Conservation (phyloP, 2,113 vertebrate genomes). For the Bufo gargarizans region DNA sequence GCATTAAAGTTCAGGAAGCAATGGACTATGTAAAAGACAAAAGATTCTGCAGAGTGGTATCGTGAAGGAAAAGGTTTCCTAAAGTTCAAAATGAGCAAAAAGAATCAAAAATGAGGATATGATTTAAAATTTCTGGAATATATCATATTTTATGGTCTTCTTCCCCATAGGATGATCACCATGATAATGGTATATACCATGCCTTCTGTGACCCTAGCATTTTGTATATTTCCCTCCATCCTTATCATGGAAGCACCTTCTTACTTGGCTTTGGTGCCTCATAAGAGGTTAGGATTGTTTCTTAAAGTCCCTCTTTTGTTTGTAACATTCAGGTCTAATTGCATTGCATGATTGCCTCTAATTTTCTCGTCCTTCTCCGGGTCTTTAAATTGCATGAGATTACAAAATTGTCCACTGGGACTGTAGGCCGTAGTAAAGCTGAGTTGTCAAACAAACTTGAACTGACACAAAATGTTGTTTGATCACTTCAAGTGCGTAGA, state of each 20-base stretch:
- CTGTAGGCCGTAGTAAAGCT: conserved; percentile 72
- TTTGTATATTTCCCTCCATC: conserved; percentile 84
- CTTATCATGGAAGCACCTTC: conserved; percentile 93
- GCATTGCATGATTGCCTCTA: conserved; percentile 83
- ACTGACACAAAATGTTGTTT: conserved; percentile 78
- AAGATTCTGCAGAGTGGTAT: conserved; percentile 66
- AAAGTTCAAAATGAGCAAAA: background rate
- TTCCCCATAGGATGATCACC: conserved; percentile 90
- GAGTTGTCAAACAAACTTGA: conserved; percentile 74
- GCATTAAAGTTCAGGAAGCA: conserved; percentile 81
- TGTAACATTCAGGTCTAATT: conserved; percentile 80
- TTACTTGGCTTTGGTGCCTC: conserved; percentile 88
- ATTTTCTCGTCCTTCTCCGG: conserved; percentile 84
- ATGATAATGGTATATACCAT: conserved; percentile 90
- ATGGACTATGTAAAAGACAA: conserved; percentile 67
- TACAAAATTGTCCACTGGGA: conserved; percentile 79
- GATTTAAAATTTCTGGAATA: conserved; percentile 79
- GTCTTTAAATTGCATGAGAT: conserved; percentile 86
- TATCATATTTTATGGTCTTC: conserved; percentile 87
- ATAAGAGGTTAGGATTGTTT: conserved; percentile 97
- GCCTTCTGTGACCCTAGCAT: conserved; percentile 72
- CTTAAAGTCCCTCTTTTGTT: conserved; percentile 81
- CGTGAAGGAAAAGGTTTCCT: conserved; percentile 46
- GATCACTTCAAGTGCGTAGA: conserved; percentile 77
- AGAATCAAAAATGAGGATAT: conserved; percentile 64